Evolutionary conservation across 2,797 vertebrate species (phyloP).

Genomic region (Labeo calbasu): DNA sequence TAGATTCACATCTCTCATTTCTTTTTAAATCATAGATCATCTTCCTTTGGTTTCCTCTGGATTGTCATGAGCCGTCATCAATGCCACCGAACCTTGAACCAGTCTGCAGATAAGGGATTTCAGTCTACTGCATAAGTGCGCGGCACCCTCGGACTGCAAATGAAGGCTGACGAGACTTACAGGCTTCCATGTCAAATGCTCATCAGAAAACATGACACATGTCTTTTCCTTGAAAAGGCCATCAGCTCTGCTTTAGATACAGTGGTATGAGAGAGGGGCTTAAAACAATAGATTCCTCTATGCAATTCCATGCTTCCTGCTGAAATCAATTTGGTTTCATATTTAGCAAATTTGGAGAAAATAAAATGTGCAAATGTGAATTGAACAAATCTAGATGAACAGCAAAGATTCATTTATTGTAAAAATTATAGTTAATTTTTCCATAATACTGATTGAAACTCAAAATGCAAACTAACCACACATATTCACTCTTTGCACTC

Average conservation of each 20-base stretch:
- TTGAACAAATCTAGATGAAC: background rate
- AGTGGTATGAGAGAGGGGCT: constrained; percentile 5
- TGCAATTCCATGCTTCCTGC: constrained; percentile 33
- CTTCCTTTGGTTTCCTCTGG: constrained; percentile 65
- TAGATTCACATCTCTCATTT: constrained; percentile 21
- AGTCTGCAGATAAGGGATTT: constrained; percentile 79
- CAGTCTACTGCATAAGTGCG: constrained; percentile 52
- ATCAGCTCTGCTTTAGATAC: constrained; percentile 65
- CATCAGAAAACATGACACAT: constrained; percentile 70
- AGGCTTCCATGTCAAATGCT: constrained; percentile 57
- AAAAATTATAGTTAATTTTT: background rate
- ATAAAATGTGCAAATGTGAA: constrained; percentile 19
- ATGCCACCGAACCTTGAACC: constrained; percentile 78
- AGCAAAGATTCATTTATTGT: background rate
- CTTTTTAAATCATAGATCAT: constrained; percentile 66
- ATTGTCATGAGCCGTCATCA: constrained; percentile 80
- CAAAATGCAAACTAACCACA: background rate
- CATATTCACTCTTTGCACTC: background rate
- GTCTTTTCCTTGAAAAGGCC: constrained; percentile 66
- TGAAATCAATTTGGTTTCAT: background rate
- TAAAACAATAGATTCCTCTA: constrained; percentile 55
- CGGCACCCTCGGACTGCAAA: constrained; percentile 39
- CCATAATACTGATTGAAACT: background rate
- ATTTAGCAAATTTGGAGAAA: constrained; percentile 9
- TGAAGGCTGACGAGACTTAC: constrained; percentile 52